A percentile compares a stretch with the other conserved stretches of the same genome.
Conservation (phyloP, 1,140 invertebrate species). For the Pogonomyrmex barbatus region DNA sequence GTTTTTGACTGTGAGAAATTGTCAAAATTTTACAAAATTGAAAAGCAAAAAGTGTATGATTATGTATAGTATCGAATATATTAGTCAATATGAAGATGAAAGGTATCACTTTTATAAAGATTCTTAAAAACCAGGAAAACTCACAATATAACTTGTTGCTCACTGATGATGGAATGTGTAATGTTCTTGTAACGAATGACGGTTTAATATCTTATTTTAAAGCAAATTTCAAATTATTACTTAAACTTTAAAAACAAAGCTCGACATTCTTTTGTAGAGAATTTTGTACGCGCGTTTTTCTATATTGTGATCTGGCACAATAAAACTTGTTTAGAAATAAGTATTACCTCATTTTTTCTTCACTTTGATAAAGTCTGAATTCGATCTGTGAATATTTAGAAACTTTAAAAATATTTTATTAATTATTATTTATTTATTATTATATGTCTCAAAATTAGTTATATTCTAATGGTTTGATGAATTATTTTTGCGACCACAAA, state of each 20-base stretch:
- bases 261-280: slow-evolving; percentile 38
- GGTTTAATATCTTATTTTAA: slow-evolving; percentile 35
- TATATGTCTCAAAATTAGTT: no score
- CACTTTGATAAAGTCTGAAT: neutral
- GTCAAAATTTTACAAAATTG: neutral
- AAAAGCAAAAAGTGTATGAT: neutral
- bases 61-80: neutral
- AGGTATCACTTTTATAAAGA: neutral
- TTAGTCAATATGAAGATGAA: slow-evolving; percentile 5
- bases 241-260: slow-evolving; percentile 2
- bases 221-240: slow-evolving; percentile 12
- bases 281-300: slow-evolving; percentile 50
- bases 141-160: neutral
- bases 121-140: neutral
- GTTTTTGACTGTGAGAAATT: neutral
- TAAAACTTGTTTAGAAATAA: slow-evolving; percentile 49
- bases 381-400: neutral
- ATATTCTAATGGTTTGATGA: no score
- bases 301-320: slow-evolving; percentile 49
- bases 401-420: neutral
- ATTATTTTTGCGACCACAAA: no score
- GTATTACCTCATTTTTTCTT: neutral
- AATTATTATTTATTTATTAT: no score
- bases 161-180: neutral
- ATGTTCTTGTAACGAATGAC: neutral